Evolutionary conservation across 2,888 invertebrate species (phyloP).

Genomic region (Parasteatoda lunata): DNA sequence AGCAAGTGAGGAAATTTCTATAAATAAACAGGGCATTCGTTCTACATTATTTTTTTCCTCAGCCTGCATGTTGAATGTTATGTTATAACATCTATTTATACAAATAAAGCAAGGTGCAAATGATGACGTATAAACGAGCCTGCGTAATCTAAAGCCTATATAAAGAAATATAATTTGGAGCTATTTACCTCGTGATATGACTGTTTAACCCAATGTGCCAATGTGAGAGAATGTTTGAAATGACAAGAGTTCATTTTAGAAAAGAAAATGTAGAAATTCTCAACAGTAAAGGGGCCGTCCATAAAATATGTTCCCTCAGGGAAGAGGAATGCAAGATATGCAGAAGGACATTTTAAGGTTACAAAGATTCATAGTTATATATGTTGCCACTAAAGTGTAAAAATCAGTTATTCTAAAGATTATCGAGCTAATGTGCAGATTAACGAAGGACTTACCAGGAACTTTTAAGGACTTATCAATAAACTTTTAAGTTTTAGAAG

Average conservation of each 20-base stretch:
- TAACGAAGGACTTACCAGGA: too few relatives aligned
- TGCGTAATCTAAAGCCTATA: constrained; percentile 65
- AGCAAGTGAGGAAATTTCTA: constrained; percentile 17
- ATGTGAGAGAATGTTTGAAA: constrained; percentile 66
- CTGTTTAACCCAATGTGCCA: constrained; percentile 65
- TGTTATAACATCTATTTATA: constrained; percentile 30
- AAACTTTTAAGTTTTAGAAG: too few relatives aligned
- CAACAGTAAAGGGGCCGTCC: too few relatives aligned
- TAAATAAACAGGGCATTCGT: constrained; percentile 26
- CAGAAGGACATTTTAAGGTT: too few relatives aligned
- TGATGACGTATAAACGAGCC: constrained; percentile 41
- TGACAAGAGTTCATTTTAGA: constrained; percentile 55
- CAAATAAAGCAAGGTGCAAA: constrained; percentile 67
- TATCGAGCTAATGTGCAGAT: too few relatives aligned
- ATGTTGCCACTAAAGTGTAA: too few relatives aligned
- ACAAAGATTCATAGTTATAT: too few relatives aligned
- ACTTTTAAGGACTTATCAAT: too few relatives aligned
- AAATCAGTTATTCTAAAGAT: too few relatives aligned
- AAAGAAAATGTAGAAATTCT: constrained; percentile 9
- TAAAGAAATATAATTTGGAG: constrained; percentile 62
- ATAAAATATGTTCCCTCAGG: too few relatives aligned
- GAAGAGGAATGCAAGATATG: too few relatives aligned
- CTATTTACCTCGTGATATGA: constrained; percentile 68
- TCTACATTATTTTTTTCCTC: constrained; percentile 22
- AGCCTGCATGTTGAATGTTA: neutral